Base-by-base conservation (phyloP, 2,888 invertebrate genomes). In the Pilophorus perplexus region DNA sequence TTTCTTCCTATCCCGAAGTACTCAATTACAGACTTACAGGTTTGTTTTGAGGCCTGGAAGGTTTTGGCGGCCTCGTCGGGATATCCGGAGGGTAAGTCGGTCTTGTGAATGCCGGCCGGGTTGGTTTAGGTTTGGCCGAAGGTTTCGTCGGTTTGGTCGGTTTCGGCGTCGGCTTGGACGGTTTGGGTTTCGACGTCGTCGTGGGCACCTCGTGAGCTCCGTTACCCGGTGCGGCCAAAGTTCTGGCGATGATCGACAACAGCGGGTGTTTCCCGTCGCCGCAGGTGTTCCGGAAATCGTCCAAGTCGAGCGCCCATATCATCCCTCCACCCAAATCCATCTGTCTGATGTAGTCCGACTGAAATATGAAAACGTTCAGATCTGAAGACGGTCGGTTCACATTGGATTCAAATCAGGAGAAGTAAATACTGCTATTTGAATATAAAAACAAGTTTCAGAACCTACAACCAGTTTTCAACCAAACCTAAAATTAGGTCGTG, bases 271-370 rank as follows among this genome's bases (percentile, higher is more conserved):
- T 81, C 33, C 92, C 93, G 75, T 87, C 83, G 1, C 88, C 89
- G 75, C 93, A 93, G 69, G 85, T 82, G 74, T 88, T 86, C 70
- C 83, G 84, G 75, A 91, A 93, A 77, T 93, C 93, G 72, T 93
- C 93, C 71, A 93, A 82, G 79, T 93, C 93, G 33, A 93, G 78
- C 0, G 93, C 92, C 93, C 93, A 93, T 44, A 93, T 84, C 92
- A 93, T 93, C 16, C 90, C 92, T 67, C 93, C 93, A 12, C 87
- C 93, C 16, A 94, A 81, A 69, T 86, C 83, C 77, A 90, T 80
- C 12, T 85, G 82, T 69, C 89, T 84, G 33, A 93, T 85, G 73
- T 86, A 87, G 73, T 90, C 84, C 0, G 90, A 87, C 79, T 80
- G 71, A 44, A 71, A 73, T 66, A 27, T 60, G 40, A 57, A 40